These are phyloP conservation scores for Monomorium pharaonis DNA, from an alignment of 1,140 invertebrate genomes.

Conservation along the genomic window DNA sequence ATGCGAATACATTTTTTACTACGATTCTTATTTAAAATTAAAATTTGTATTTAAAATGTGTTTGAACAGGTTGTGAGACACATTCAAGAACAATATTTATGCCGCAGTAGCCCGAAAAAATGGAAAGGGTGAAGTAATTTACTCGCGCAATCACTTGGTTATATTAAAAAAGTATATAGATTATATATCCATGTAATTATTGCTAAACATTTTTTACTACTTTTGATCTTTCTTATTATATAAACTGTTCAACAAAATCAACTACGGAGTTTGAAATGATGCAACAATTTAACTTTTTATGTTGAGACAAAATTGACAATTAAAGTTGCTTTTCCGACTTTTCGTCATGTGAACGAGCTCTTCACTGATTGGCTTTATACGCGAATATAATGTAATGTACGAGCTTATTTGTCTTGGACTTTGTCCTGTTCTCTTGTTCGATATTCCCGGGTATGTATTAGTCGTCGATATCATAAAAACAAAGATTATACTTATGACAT, in stretches of 20 bases:
- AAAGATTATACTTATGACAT: neutral
- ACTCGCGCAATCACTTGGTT: too few relatives aligned
- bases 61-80: neutral
- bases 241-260: neutral
- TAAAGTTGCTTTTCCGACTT: conserved; percentile 19
- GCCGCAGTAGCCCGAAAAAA: too few relatives aligned
- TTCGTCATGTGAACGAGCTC: neutral
- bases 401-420: conserved; percentile 32
- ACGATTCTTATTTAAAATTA: conserved; percentile 4
- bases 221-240: conserved; percentile 7
- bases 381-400: neutral
- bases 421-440: conserved; percentile 37
- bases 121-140: too few relatives aligned
- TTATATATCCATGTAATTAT: neutral
- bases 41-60: neutral
- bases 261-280: neutral
- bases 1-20: neutral
- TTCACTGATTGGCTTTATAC: neutral
- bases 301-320: neutral
- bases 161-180: neutral
- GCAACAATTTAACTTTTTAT: neutral
- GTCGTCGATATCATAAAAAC: conserved; percentile 11
- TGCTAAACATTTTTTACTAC: neutral
- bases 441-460: conserved; percentile 21
- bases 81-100: neutral